A percentile compares a stretch with the other conserved stretches of the same genome.
These are phyloP conservation scores for Antheraea mylitta DNA, from an alignment of 1,140 invertebrate genomes.

Conservation along the genomic window DNA sequence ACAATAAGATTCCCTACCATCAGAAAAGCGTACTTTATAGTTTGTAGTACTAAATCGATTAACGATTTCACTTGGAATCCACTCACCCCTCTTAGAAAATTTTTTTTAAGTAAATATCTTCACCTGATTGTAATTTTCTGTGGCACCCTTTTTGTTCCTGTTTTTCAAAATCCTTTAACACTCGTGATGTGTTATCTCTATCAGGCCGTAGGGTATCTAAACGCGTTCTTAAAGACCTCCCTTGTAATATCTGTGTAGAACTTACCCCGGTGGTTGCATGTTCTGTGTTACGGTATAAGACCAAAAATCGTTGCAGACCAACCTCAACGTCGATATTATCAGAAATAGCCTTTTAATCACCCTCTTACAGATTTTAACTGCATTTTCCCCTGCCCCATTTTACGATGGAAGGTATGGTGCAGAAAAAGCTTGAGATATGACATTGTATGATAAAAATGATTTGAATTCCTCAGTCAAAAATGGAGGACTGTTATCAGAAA, in stretches of 20 bases:
- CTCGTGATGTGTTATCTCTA: background rate
- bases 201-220: background rate
- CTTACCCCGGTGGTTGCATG: background rate
- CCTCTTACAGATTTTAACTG: slow-evolving; percentile 7
- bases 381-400: slow-evolving; percentile 3
- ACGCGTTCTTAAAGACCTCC: background rate
- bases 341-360: background rate
- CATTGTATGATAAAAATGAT: slow-evolving; percentile 27
- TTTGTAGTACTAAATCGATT: no score
- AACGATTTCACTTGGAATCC: background rate
- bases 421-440: slow-evolving; percentile 5
- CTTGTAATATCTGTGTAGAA: background rate
- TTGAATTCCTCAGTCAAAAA: no score
- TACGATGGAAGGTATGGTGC: slow-evolving; percentile 2
- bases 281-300: background rate
- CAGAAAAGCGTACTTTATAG: no score
- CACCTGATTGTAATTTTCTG: background rate
- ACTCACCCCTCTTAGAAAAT: background rate
- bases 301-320: background rate
- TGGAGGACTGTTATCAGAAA: no score
- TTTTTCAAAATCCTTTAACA: background rate
- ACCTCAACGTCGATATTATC: background rate
- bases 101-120: slow-evolving; percentile 3
- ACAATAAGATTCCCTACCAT: no score
- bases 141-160: background rate